Percentiles rank a stretch among this genome's conserved stretches.
phyloP scores from a whole-genome alignment of 2,888 invertebrate species.

The Sylvicola fuscatus region DNA sequence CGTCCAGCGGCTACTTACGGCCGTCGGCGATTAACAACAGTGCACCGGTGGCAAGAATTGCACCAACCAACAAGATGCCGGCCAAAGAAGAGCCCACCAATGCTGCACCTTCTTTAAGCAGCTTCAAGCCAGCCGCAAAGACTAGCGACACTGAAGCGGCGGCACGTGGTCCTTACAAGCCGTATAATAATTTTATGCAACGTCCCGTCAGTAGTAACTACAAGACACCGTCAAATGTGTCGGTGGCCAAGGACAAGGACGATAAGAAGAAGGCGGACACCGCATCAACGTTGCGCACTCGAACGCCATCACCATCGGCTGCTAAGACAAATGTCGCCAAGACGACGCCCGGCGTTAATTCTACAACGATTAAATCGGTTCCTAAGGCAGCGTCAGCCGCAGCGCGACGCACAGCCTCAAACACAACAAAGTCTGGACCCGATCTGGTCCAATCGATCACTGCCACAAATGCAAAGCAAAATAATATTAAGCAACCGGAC shows the following conservation, averaged over 20 bases:
- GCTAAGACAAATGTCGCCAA: not conserved
- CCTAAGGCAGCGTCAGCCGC: not conserved
- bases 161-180: slow-evolving; percentile 5
- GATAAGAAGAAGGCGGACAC: slow-evolving; percentile 10
- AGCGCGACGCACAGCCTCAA: not conserved
- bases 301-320: slow-evolving; percentile 10
- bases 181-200: not conserved
- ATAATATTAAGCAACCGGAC: slow-evolving; percentile 1
- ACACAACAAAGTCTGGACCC: slow-evolving; percentile 1
- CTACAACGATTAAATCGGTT: not conserved
- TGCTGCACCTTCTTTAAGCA: not conserved
- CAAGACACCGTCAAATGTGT: slow-evolving; percentile 3
- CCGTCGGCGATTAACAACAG: slow-evolving; percentile 41
- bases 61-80: slow-evolving; percentile 15
- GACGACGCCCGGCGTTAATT: not conserved
- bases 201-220: no score
- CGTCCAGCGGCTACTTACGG: slow-evolving; percentile 52
- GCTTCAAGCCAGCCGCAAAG: slow-evolving; percentile 10
- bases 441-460: slow-evolving; percentile 3
- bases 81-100: no score
- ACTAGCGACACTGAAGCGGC: slow-evolving; percentile 6
- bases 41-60: slow-evolving; percentile 31
- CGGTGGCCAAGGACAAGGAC: slow-evolving; percentile 3
- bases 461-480: slow-evolving; percentile 2
- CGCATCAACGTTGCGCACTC: slow-evolving; percentile 6